Conservation (phyloP, 1,140 invertebrate species). For the Lordiphosa mommai region DNA sequence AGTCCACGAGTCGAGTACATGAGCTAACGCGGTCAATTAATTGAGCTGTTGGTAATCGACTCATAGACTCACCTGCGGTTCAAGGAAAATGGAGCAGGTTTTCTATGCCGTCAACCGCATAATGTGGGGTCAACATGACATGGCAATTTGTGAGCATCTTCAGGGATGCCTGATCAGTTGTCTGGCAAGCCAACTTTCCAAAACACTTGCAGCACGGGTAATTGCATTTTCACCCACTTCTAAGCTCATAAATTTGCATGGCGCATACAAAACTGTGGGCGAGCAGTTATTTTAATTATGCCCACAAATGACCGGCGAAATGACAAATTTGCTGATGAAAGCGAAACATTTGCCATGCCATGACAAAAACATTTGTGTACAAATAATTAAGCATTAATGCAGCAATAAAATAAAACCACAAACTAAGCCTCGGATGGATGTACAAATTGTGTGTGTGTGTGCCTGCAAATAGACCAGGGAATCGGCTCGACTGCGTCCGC, state of each 20-base stretch:
- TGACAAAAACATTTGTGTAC: neutral
- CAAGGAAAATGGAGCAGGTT: conserved; percentile 69
- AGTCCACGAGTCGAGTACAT: neutral
- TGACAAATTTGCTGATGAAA: conserved; percentile 42
- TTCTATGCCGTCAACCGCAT: conserved; percentile 23
- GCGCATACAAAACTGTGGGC: conserved; percentile 49
- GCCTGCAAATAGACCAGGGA: conserved; percentile 19
- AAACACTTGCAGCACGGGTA: conserved; percentile 7
- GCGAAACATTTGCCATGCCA: conserved; percentile 25
- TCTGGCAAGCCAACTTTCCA: conserved; percentile 1
- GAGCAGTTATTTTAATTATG: conserved; percentile 63
- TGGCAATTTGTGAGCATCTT: conserved; percentile 25
- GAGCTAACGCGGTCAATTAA: conserved; percentile 22
- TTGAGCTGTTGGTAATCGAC: conserved; percentile 19
- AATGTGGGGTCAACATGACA: conserved; percentile 34
- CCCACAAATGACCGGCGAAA: conserved; percentile 25
- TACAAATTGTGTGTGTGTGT: neutral
- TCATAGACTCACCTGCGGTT: conserved; percentile 35
- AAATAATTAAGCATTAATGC: conserved; percentile 22
- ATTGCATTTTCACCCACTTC: conserved; percentile 47
- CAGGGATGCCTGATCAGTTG: conserved; percentile 5
- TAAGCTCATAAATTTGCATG: conserved; percentile 39
- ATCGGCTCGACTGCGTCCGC: conserved; percentile 4
- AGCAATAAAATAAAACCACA: conserved; percentile 15
- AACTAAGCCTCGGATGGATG: neutral